A percentile compares a stretch with the other conserved stretches of the same genome.
Conservation (phyloP, 1,140 invertebrate genomes). For the Drosophila sturtevanti region DNA sequence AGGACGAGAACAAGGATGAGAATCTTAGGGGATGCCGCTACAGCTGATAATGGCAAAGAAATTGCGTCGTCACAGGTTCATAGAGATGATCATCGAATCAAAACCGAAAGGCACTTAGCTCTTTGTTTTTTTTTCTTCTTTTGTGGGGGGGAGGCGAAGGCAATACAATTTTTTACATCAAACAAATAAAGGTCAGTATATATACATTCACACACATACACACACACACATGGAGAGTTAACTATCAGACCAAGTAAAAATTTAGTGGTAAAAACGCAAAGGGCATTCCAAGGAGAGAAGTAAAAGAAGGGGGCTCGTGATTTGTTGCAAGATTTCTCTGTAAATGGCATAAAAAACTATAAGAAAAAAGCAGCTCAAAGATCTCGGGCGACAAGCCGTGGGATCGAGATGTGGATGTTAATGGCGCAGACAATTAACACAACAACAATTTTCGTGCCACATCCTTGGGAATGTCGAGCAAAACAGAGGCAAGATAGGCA, state of each 20-base stretch:
- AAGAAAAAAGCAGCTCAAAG: conserved; percentile 58
- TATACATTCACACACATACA: conserved; percentile 19
- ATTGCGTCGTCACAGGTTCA: conserved; percentile 77
- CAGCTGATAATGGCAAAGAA: conserved; percentile 72
- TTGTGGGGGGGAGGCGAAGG: conserved; percentile 48
- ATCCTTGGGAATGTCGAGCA: conserved; percentile 76
- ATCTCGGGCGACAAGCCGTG: conserved; percentile 69
- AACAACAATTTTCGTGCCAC: conserved; percentile 55
- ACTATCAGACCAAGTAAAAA: conserved; percentile 20
- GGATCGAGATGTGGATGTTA: conserved; percentile 62
- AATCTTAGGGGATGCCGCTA: background rate
- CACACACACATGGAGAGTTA: background rate
- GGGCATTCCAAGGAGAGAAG: background rate
- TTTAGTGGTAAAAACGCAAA: conserved; percentile 51
- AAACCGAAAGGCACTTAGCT: conserved; percentile 37
- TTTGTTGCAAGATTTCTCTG: conserved; percentile 80
- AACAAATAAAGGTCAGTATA: conserved; percentile 67
- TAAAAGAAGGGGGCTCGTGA: conserved; percentile 65
- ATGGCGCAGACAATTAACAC: conserved; percentile 76
- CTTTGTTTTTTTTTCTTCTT: conserved; percentile 33
- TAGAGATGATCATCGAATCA: conserved; percentile 40
- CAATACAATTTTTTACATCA: conserved; percentile 71
- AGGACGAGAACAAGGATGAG: background rate
- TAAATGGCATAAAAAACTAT: conserved; percentile 77
- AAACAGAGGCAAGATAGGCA: conserved; percentile 43